Evolutionary conservation across 2,888 invertebrate genomes (phyloP), one percentile per base, ranked within the genome.

Genomic region (Caenorhabditis imperialis): DNA sequence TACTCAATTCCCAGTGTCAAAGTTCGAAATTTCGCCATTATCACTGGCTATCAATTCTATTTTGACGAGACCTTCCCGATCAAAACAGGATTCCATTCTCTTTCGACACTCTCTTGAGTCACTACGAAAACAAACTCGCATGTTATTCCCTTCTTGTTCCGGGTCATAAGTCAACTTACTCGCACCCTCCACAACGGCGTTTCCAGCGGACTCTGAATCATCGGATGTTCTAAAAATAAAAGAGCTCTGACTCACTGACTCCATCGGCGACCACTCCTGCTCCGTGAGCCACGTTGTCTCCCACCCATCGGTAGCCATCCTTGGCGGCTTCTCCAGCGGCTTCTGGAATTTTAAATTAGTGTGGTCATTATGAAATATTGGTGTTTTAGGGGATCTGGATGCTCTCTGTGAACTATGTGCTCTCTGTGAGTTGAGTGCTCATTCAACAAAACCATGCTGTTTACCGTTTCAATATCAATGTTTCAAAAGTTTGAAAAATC

Each of bases 191-290:
- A 44, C 44, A 1, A 44, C 44, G 22, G 44, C 44, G 18, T 20
- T 23, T 8, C 44, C 44, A 20, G 44, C 44, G 23, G 44, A 3
- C 10, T 44, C 44, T 44, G 23, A 22, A 44, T 22, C 20, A 38
- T 12, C 4, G 10, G 4, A 10, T n/a, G 6, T 30, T 6, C 10
- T 30, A 30, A 7, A 10, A n/a, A 12, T n/a, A 10, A 10, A 38
- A 16, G 14, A 10, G 38, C 10, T n/a, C 38, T 10, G n/a, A 38
- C 51, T 14, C 25, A 53, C 50, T 50, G 18, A 55, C 47, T 48
- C 61, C 63, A 38, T 58, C 53, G n/a, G 16, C 33, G 12, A 63
- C 58, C 22, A 44, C 62, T 44, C 50, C 70, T 12, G 63, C 75
- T 65, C 63, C 67, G 5, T 61, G 55, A 22, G 61, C 47, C 38